Conservation (phyloP, 2,113 vertebrate genomes). For the Sinocyclocheilus anophthalmus region DNA sequence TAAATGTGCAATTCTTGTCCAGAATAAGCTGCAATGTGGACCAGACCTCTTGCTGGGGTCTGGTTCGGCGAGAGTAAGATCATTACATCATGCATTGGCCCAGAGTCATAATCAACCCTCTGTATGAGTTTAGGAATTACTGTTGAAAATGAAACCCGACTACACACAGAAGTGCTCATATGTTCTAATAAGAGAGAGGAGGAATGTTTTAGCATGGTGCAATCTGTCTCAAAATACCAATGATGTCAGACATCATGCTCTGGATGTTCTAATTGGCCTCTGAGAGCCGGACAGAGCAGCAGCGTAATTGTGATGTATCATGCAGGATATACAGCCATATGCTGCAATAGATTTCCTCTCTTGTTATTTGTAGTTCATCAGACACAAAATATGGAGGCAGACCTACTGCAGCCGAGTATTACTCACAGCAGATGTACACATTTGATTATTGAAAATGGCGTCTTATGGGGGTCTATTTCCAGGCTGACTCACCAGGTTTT, state of each 20-base stretch:
- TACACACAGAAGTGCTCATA: conserved; percentile 22
- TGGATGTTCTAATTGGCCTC: conserved; percentile 51
- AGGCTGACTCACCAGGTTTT: conserved; percentile 21
- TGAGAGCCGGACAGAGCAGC: conserved; percentile 39
- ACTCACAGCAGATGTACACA: conserved; percentile 22
- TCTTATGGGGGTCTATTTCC: neutral
- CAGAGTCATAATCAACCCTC: conserved; percentile 23
- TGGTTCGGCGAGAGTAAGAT: neutral
- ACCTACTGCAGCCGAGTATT: neutral
- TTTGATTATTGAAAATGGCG: conserved; percentile 24
- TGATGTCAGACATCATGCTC: conserved; percentile 49
- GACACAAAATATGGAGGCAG: neutral
- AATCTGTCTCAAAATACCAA: conserved; percentile 46
- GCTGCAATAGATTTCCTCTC: conserved; percentile 40
- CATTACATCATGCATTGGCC: conserved; percentile 10
- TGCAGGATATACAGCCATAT: conserved; percentile 41
- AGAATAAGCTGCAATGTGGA: neutral
- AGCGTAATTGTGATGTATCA: conserved; percentile 55
- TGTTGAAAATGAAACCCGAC: conserved; percentile 33
- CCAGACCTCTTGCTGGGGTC: neutral
- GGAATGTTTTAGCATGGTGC: conserved; percentile 21
- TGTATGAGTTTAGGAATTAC: conserved; percentile 33
- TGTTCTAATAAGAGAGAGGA: conserved; percentile 27
- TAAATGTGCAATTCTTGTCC: neutral
- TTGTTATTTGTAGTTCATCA: conserved; percentile 33